These are phyloP conservation scores for Setophaga kirtlandii DNA, from an alignment of 2,113 vertebrate genomes.

Conservation along the genomic window DNA sequence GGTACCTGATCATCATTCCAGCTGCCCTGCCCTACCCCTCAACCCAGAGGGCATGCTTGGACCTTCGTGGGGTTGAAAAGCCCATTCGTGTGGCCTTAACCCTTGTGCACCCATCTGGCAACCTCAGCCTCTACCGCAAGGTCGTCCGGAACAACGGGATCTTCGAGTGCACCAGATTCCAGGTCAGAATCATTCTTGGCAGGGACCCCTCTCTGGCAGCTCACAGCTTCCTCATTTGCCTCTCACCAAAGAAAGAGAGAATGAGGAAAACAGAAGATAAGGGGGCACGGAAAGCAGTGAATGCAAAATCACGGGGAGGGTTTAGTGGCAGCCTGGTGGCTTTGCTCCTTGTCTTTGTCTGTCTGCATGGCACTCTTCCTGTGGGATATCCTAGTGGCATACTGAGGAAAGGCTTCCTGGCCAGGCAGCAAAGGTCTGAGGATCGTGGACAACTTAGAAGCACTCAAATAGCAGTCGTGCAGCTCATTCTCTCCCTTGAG, in stretches of 20 bases:
- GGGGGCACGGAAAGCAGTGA: background rate
- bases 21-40: slow-evolving; percentile 61
- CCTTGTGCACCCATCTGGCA: slow-evolving; percentile 8
- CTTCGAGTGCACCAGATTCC: slow-evolving; percentile 49
- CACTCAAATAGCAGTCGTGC: background rate
- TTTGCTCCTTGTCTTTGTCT: background rate
- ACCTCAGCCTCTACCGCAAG: slow-evolving; percentile 54
- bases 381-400: background rate
- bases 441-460: background rate
- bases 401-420: background rate
- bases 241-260: background rate
- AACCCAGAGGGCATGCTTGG: slow-evolving; percentile 63
- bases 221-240: rapidly evolving
- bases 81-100: slow-evolving; percentile 36
- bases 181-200: background rate
- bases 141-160: slow-evolving; percentile 2
- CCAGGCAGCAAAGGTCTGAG: background rate
- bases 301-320: background rate
- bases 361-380: background rate
- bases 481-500: background rate
- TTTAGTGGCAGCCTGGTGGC: background rate
- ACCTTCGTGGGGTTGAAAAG: slow-evolving; percentile 58
- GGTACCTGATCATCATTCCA: slow-evolving; percentile 63
- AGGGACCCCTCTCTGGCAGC: background rate
- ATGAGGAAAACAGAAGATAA: background rate